Conservation (phyloP, 2,113 vertebrate genomes). For the Mystacornis crossleyi region DNA sequence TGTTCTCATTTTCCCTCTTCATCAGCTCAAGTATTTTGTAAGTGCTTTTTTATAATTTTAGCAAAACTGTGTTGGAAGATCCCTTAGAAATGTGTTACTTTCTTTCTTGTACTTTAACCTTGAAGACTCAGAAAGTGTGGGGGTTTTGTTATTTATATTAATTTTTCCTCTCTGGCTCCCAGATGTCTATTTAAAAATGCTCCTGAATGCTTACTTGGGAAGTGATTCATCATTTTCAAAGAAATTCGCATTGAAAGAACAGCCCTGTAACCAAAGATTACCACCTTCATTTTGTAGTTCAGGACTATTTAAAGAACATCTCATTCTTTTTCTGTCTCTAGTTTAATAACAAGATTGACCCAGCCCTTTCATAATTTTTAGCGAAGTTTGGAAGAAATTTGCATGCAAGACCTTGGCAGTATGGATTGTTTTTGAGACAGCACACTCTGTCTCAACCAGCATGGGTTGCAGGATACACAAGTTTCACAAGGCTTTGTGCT, state of each 20-base stretch:
- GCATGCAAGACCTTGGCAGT: neutral
- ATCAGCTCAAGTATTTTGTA: conserved; percentile 3
- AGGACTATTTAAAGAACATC: neutral
- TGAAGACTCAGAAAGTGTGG: neutral
- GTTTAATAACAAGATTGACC: neutral
- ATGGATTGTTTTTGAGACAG: neutral
- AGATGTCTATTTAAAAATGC: conserved; percentile 47
- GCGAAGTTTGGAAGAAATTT: neutral
- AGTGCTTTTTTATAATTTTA: neutral
- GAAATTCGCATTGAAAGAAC: conserved; percentile 6
- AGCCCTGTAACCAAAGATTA: neutral
- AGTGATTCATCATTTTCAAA: conserved; percentile 55
- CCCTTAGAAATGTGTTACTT: neutral
- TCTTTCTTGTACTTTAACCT: neutral
- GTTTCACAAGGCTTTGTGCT: neutral
- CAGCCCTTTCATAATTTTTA: neutral
- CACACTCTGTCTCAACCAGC: neutral
- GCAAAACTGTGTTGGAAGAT: neutral
- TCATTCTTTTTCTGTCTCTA: conserved; percentile 24
- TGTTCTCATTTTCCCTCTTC: conserved; percentile 9
- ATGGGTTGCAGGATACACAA: neutral
- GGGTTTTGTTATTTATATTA: neutral
- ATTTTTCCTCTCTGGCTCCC: conserved; percentile 46
- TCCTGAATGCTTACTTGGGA: neutral
- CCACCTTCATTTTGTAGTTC: neutral